These are phyloP conservation scores for Antheraea pernyi DNA, from an alignment of 1,140 invertebrate species.

Conservation along the genomic window DNA sequence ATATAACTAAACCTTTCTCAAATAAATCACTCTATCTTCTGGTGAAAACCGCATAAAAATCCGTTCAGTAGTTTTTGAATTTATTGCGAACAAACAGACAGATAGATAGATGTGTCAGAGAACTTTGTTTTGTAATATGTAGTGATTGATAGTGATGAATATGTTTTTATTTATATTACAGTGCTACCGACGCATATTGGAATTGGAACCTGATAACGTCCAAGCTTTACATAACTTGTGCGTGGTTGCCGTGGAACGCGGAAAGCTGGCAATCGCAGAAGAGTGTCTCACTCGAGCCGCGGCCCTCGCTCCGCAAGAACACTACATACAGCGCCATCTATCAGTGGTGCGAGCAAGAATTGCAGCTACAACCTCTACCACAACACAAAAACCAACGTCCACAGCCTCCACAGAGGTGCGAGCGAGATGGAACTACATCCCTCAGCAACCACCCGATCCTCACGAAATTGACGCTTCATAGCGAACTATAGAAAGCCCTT, in stretches of 20 bases:
- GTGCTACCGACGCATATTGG: slow-evolving; percentile 94
- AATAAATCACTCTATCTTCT: no score
- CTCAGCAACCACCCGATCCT: slow-evolving; percentile 68
- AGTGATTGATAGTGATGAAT: no score
- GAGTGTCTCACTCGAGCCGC: slow-evolving; percentile 91
- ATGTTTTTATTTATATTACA: slow-evolving; percentile 53
- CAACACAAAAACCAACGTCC: slow-evolving; percentile 17
- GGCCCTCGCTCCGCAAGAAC: slow-evolving; percentile 90
- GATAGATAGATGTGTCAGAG: no score
- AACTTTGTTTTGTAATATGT: no score
- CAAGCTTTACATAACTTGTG: slow-evolving; percentile 98
- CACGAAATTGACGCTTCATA: slow-evolving; percentile 63
- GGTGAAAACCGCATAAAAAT: no score
- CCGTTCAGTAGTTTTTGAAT: no score
- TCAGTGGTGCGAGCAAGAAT: slow-evolving; percentile 90
- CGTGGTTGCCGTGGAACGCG: slow-evolving; percentile 96
- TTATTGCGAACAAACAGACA: no score
- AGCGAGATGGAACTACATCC: slow-evolving; percentile 72
- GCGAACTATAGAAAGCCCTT: slow-evolving; percentile 16
- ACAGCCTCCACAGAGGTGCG: slow-evolving; percentile 41
- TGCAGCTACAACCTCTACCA: slow-evolving; percentile 13
- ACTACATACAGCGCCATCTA: slow-evolving; percentile 94
- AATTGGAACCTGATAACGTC: slow-evolving; percentile 93
- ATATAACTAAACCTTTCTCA: no score
- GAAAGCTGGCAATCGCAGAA: slow-evolving; percentile 89